Base-by-base conservation (phyloP, 2,888 invertebrate genomes). In the Hyles lineata region DNA sequence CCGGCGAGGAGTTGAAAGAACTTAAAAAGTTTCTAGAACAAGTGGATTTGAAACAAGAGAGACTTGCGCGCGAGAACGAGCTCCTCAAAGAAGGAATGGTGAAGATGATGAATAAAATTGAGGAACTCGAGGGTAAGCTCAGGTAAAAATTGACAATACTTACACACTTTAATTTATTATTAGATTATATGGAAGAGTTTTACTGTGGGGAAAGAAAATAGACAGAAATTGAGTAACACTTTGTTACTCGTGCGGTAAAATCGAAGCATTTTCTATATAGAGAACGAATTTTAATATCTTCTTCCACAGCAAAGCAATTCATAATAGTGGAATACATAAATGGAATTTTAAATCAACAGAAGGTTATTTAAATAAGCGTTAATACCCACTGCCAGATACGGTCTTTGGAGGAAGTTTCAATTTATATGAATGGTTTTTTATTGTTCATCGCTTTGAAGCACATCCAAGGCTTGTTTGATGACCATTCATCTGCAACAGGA, bases 71-170 rank as follows among this genome's bases (percentile, higher is more conserved):
- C 59, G 92, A 94, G 76, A 94, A 93, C 70, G 84, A 87, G 62
- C 76, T 76, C 0, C 80, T 94, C 43, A 89, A 87, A 58, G 87
- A 92, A 17, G 85, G 86, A 74, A 84, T 94, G 82, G 85, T 82
- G 76, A 88, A 81, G 58, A 89, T 93, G 91, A 87, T 84, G 78
- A 74, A 76, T 2, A 92, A 88, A 78, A 87, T 94, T 19, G 89
- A 89, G 70, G 89, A 90, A 76, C 85, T 94, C 77, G 93, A 93
- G 84, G 83, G 80, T 82, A 91, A 90, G 82, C 79, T 92, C 75
- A 92, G 91, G 94, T 94, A 90, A 86, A 79, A 71, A 2, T 58
- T 35, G 2, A 35, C 15, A 50, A 50, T 17, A 67, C 15, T 67
- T 50, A 23, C 7, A n/a, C n/a, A n/a, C n/a, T n/a, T n/a, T n/a